These are phyloP conservation scores for Sebastes iracundus DNA, from an alignment of 2,797 vertebrate genomes.

Conservation along the genomic window DNA sequence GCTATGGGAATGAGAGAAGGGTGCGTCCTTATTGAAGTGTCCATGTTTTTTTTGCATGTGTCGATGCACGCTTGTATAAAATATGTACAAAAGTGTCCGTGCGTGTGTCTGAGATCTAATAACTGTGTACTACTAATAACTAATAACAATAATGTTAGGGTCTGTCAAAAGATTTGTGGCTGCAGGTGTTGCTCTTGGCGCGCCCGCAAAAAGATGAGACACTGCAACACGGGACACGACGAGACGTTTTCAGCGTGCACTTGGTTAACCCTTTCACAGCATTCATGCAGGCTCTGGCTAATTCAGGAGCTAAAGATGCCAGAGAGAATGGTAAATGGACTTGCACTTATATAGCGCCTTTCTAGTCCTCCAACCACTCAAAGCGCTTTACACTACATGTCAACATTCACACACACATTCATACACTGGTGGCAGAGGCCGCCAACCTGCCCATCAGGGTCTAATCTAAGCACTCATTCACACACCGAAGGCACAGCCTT, in stretches of 20 bases:
- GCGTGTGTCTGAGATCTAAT: conserved; percentile 3
- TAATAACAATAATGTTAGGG: background rate
- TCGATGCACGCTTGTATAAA: background rate
- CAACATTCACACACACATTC: too few relatives aligned
- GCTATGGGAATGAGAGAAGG: conserved; percentile 1
- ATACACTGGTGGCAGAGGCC: too few relatives aligned
- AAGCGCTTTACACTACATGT: too few relatives aligned
- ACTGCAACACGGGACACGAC: conserved; percentile 8
- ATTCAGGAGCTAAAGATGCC: background rate
- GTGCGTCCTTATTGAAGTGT: background rate
- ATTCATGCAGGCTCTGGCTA: background rate
- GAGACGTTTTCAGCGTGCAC: conserved; percentile 13
- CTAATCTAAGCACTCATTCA: too few relatives aligned
- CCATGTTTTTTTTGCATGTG: background rate
- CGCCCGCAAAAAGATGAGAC: conserved; percentile 5
- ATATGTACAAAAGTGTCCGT: background rate
- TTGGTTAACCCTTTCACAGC: conserved; percentile 11
- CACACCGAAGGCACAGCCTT: too few relatives aligned
- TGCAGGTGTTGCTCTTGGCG: conserved; percentile 41
- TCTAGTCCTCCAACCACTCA: too few relatives aligned
- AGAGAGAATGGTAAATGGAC: background rate
- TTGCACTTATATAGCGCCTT: too few relatives aligned
- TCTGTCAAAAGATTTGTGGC: conserved; percentile 22
- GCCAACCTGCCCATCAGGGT: too few relatives aligned
- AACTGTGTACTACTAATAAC: background rate